Evolutionary conservation across 2,888 invertebrate species (phyloP).

Genomic region (Lordiphosa fenestrarum): DNA sequence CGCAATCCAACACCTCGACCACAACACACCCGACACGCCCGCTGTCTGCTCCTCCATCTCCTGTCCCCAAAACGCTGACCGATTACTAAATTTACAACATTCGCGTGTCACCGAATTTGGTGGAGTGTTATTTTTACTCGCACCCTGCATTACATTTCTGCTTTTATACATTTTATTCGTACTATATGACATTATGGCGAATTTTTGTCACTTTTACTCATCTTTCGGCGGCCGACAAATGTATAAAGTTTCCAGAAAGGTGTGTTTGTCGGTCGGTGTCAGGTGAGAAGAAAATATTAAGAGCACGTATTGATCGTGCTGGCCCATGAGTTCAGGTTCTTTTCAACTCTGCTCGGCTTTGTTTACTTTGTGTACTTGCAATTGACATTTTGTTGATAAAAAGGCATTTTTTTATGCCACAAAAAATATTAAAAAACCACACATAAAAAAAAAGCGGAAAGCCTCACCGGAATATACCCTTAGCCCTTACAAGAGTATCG

Average conservation of each 20-base stretch:
- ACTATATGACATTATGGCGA: constrained; percentile 46
- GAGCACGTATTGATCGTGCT: constrained; percentile 42
- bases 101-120: constrained; percentile 41
- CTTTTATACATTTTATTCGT: constrained; percentile 20
- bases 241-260: constrained; percentile 55
- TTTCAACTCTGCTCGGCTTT: constrained; percentile 24
- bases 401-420: constrained; percentile 2
- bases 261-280: constrained; percentile 46
- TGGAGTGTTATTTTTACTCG: constrained; percentile 29
- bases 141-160: constrained; percentile 17
- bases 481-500: no score
- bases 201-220: constrained; percentile 38
- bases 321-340: constrained; percentile 4
- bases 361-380: constrained; percentile 30
- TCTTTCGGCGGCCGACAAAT: constrained; percentile 22
- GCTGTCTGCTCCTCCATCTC: constrained; percentile 3
- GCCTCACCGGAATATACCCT: no score
- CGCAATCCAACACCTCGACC: constrained; percentile 35
- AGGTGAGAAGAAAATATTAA: constrained; percentile 14
- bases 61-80: constrained; percentile 18
- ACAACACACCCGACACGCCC: constrained; percentile 11
- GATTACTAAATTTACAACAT: constrained; percentile 43
- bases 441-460: constrained; percentile 7
- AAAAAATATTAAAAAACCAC: constrained; percentile 9
- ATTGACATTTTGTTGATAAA: constrained; percentile 19